phyloP scores from a whole-genome alignment of 1,140 invertebrate genomes.

The Tigriopus japonicus region DNA sequence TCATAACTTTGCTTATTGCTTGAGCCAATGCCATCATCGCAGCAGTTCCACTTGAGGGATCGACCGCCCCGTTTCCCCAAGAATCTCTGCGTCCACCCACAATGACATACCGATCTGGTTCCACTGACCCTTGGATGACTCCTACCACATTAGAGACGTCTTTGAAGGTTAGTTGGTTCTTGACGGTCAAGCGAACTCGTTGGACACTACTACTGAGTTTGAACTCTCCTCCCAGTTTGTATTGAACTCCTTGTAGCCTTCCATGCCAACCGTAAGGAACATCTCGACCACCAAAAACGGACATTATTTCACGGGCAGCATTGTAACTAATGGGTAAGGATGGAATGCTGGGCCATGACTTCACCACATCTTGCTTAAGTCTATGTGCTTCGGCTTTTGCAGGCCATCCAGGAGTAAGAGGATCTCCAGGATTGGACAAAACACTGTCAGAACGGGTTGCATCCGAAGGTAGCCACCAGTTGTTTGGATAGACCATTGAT shows the following conservation, averaged over 20 bases:
- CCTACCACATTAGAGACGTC: conserved; percentile 31
- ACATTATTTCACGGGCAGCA: conserved; percentile 19
- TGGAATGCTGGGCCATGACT: neutral
- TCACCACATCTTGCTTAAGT: neutral
- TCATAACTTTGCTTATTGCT: conserved; percentile 27
- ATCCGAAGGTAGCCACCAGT: neutral
- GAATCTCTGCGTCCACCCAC: conserved; percentile 37
- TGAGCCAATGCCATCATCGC: conserved; percentile 30
- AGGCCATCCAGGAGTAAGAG: neutral
- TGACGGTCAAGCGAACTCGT: conserved; percentile 21
- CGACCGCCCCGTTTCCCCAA: conserved; percentile 35
- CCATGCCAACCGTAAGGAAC: conserved; percentile 28
- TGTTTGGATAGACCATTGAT: neutral
- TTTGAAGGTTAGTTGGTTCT: conserved; percentile 21
- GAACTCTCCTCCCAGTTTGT: conserved; percentile 26
- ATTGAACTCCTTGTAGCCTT: conserved; percentile 26
- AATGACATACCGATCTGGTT: conserved; percentile 36
- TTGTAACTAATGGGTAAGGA: conserved; percentile 17
- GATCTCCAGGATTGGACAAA: neutral
- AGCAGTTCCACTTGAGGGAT: conserved; percentile 33
- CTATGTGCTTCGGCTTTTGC: neutral
- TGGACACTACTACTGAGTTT: conserved; percentile 22
- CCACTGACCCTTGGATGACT: conserved; percentile 27
- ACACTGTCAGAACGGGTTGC: neutral
- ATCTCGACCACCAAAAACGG: conserved; percentile 21